Base-by-base conservation (phyloP, 2,888 invertebrate species). In the Pandemis heparana region DNA sequence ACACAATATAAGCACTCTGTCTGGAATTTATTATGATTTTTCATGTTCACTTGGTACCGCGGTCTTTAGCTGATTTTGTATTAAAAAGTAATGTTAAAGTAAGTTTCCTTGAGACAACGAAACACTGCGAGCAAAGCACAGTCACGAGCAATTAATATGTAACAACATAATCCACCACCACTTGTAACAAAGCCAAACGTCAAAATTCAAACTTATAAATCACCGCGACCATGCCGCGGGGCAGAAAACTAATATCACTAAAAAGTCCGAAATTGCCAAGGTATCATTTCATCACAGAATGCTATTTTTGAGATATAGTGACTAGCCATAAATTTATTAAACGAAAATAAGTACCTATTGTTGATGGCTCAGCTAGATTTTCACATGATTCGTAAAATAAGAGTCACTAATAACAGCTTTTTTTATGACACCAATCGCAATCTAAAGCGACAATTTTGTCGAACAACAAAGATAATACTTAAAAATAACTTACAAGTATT, bases 261-360 rank as follows among this genome's bases (percentile, higher is more conserved):
- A 79, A 76, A 78, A 82, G 74, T 77, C 79, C 83, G 83, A 84
- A 87, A 86, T 88, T 87, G 87, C 90, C 87, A 92, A 91, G 87
- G 88, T 89, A 87, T 89, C 82, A 79, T 82, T 82, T 80, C 84
- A 92, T 92, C 92, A 92, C 92, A 92, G 90, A 87, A 88, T 82
- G 87, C 88, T 86, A 86, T 88, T 86, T 83, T 81, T 79, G 81
- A 83, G 79, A 85, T 79, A 83, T 71, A 79, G 77, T 79, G 81
- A 83, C 81, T 78, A 78, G 71, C 67, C 76, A 79, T 78, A 80
- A 80, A 81, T 75, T 72, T 77, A 79, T 77, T 63, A 43, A 62
- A 59, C 59, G 64, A 76, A 78, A 81, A 78, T 79, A 76, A 79
- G 70, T 74, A 70, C 51, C 74, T 70, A 74, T 74, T 70, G 74